A percentile compares a stretch with the other conserved stretches of the same genome.
Conservation (phyloP, 2,113 vertebrate genomes). For the Carettochelys insculpta region DNA sequence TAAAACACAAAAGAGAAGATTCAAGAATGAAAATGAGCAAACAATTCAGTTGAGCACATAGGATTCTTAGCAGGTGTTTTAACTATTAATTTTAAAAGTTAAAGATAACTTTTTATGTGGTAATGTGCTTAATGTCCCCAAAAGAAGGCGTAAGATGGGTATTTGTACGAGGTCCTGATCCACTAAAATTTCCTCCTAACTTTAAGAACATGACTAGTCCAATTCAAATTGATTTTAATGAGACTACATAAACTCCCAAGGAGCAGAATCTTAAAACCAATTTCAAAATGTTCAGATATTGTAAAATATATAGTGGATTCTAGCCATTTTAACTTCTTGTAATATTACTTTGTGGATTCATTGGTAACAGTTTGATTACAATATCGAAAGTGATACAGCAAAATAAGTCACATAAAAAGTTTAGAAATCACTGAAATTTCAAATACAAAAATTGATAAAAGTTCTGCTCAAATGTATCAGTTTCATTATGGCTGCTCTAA, state of each 20-base stretch:
- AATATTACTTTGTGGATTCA: not conserved
- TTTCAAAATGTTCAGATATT: not conserved
- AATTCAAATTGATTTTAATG: not conserved
- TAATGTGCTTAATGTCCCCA: not conserved
- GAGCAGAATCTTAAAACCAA: not conserved
- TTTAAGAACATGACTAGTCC: not conserved
- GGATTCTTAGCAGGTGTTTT: not conserved
- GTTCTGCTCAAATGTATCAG: not conserved
- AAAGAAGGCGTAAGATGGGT: not conserved
- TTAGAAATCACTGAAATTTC: not conserved
- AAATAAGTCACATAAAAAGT: not conserved
- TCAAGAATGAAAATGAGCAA: not conserved
- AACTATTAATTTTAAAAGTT: not conserved
- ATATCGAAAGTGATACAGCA: not conserved
- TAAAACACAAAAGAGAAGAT: conserved; percentile 4
- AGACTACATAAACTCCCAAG: not conserved
- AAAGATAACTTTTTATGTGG: not conserved
- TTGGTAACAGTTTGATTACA: not conserved
- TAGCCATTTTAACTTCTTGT: not conserved
- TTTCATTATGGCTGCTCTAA: not conserved
- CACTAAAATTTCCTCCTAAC: not conserved
- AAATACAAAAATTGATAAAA: not conserved
- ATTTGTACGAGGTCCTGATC: not conserved
- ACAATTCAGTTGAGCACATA: not conserved
- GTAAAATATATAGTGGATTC: not conserved